Conservation (phyloP, 35 echinoderm and acorn worm genomes). For the Chiridota heheva region DNA sequence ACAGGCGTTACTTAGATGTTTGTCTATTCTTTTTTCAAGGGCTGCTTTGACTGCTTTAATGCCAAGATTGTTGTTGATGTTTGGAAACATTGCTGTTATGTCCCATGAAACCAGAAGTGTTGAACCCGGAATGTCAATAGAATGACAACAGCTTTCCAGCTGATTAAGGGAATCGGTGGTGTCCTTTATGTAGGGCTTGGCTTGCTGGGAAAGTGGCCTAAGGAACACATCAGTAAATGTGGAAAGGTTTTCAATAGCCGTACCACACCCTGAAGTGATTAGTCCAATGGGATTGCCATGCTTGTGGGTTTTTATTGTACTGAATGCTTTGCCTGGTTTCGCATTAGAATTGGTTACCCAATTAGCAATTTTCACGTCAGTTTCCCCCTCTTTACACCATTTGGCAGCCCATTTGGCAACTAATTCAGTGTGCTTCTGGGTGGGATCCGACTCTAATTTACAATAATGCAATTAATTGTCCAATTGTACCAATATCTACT, state of each 20-base stretch:
- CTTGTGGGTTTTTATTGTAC: constrained; percentile 18
- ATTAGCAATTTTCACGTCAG: background rate
- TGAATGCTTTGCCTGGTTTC: background rate
- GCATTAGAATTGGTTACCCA: background rate
- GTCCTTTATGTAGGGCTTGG: constrained; percentile 1
- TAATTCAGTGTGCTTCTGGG: background rate
- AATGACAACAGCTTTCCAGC: background rate
- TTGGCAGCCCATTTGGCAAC: constrained; percentile 1
- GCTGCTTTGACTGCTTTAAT: background rate
- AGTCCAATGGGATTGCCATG: constrained; percentile 4
- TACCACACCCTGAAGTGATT: constrained; percentile 11
- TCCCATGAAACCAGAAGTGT: background rate
- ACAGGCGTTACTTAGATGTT: background rate
- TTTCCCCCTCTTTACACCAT: background rate
- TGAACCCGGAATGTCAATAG: background rate
- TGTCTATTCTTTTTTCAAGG: background rate
- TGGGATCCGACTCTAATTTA: constrained; percentile 18
- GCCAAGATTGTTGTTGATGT: background rate
- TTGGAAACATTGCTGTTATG: background rate
- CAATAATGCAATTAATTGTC: constrained; percentile 1
- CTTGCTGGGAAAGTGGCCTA: background rate
- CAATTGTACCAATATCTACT: background rate
- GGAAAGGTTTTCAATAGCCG: constrained; percentile 26
- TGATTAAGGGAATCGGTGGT: background rate
- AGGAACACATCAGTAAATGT: background rate